Base-by-base conservation (phyloP, 2,113 vertebrate species). In the Ochotona princeps region DNA sequence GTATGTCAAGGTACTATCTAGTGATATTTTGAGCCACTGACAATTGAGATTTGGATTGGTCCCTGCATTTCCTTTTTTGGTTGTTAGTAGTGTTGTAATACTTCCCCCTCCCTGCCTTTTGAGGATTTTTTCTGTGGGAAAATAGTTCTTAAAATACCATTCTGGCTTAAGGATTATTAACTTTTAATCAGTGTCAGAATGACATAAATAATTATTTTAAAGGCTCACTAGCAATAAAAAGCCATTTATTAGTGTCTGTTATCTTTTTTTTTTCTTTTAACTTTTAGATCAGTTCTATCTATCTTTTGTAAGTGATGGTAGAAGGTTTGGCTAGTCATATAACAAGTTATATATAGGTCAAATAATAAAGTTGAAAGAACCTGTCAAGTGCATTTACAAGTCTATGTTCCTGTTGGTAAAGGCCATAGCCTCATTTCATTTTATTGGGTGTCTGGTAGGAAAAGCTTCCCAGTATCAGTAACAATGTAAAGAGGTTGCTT, bases 391-490 rank as follows among this genome's bases (percentile, higher is more conserved):
- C 10, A 18, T 54, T 44, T 70, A 13, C 5, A 66, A n/a, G 57
- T 13, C 44, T 57, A 18, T 79, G 49, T 87, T 54, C n/a, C 76
- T 51, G 21, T 70, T 79, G 61, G n/a, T 83, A 75, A 72, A 44
- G 15, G 72, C 32, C 38, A 44, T 78, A 63, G 35, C 35, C 57
- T 73, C 12, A 17, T 80, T 91, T 93, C 21, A 23, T 90, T 89
- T 90, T 32, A 51, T 66, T 90, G 61, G 25, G 49, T 69, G 4
- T 91, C 28, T 79, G 84, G 28, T 70, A 78, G 73, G 67, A 91
- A 88, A 93, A 86, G 15, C 83, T 78, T 80, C 84, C 47, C 86
- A 86, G 17, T 17, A 49, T 83, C 26, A 81, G 23, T 69, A 83
- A 72, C 26, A 70, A 79, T 38, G 13, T 87, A 69, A n/a, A 47